Base-by-base conservation (phyloP, 2,888 invertebrate species). In the Drosophila borealis region DNA sequence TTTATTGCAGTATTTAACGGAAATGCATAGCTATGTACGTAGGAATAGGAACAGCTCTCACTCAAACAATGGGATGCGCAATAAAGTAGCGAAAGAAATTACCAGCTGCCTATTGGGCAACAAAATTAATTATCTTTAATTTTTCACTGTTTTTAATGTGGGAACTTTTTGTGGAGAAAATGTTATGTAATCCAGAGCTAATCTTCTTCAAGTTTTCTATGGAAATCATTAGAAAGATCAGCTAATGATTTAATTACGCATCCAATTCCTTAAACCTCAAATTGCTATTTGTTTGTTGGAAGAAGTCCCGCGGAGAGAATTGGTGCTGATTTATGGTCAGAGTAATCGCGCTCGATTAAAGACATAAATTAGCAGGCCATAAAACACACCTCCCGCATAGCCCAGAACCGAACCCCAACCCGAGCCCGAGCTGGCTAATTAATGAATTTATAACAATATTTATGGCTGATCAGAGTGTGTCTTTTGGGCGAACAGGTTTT, bases 381-480 rank as follows among this genome's bases (percentile, higher is more conserved):
- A 72, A 76, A 62, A 59, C 44, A 62, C 76, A 59, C 61, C 72
- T 62, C 69, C 64, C 64, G 41, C 72, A 59, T 10, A 39, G 11
- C 13, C 45, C 29, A 45, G 29, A 36, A 4, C 45, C n/a, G 8
- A 44, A 57, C 21, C 33, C 19, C 11, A 45, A 39, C 21, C 57
- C 33, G 25, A 39, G 17, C 17, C 11, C 55, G 10, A 62, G 37
- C 44, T 65, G 66, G 62, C 77, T 81, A 83, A 83, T 83, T 81
- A 74, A 77, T 74, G 46, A 74, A 77, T 84, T 81, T 81, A 81
- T 76, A 73, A 61, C 64, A 39, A 66, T 68, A 66, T 74, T 77
- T 65, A 76, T 73, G 66, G 50, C 14, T 21, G 4, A 42, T 42
- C 50, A 11, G 36, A 49, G 19, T 55, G 17, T 36, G n/a, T 41